phyloP scores from a whole-genome alignment of 1,140 invertebrate genomes.

The Melipona quadrifasciata region DNA sequence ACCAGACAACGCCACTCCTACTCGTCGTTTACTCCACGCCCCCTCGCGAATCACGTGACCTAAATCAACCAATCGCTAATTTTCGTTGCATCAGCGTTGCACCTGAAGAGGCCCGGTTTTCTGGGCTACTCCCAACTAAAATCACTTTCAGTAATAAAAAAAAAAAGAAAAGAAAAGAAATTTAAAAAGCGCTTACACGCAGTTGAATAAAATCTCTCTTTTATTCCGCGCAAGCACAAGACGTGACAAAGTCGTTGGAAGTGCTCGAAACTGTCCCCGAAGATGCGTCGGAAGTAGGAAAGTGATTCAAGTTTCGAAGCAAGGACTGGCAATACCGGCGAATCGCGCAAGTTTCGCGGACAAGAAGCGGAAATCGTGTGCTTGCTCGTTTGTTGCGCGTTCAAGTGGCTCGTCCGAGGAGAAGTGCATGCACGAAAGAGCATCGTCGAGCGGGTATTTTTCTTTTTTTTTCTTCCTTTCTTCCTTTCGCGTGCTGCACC shows the following conservation, averaged over 20 bases:
- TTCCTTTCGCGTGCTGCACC: neutral
- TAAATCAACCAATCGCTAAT: too few species aligned
- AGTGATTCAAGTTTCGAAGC: slow-evolving; percentile 39
- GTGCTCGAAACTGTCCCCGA: slow-evolving; percentile 32
- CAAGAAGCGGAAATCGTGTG: slow-evolving; percentile 12
- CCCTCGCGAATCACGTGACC: too few species aligned
- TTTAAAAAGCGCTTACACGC: neutral
- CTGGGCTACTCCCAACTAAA: too few species aligned
- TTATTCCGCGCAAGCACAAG: neutral
- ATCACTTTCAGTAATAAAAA: too few species aligned
- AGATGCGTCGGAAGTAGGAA: slow-evolving; percentile 17
- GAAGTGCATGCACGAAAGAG: slow-evolving; percentile 38
- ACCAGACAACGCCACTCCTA: too few species aligned
- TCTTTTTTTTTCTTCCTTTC: neutral
- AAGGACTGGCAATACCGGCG: slow-evolving; percentile 26
- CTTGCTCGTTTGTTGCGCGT: slow-evolving; percentile 26
- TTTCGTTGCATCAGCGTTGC: too few species aligned
- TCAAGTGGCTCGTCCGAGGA: slow-evolving; percentile 28
- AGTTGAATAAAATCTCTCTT: neutral
- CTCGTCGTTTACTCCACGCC: too few species aligned
- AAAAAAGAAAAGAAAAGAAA: neutral
- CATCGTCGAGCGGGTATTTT: slow-evolving; percentile 12
- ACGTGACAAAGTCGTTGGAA: slow-evolving; percentile 12
- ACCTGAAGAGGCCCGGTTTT: too few species aligned
- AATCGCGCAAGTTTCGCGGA: slow-evolving; percentile 33